Evolutionary conservation across 2,888 invertebrate species (phyloP).

Genomic region (Eurois occulta): DNA sequence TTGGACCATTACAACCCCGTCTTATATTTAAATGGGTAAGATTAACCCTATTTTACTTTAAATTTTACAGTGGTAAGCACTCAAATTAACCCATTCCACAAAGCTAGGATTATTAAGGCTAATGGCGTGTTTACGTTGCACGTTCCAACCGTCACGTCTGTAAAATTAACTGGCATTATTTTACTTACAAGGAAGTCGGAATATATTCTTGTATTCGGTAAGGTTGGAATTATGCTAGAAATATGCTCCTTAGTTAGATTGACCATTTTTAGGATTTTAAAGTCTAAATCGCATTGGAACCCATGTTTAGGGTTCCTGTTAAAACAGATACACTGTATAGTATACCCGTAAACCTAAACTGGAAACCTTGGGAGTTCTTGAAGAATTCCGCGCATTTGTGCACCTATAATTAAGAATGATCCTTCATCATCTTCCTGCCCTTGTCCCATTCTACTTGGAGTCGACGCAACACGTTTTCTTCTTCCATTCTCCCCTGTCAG

Average conservation of each 20-base stretch:
- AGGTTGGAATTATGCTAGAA: neutral
- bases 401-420: neutral
- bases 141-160: constrained; percentile 17
- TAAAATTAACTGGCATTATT: constrained; percentile 38
- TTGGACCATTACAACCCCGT: constrained; percentile 14
- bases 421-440: neutral
- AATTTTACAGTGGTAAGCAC: constrained; percentile 34
- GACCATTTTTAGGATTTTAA: neutral
- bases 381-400: neutral
- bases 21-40: constrained; percentile 41
- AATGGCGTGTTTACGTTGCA: constrained; percentile 49
- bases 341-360: no score
- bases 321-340: no score
- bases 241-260: neutral
- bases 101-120: constrained; percentile 50
- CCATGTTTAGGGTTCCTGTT: neutral
- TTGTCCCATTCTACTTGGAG: no score
- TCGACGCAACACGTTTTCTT: no score
- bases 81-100: constrained; percentile 54
- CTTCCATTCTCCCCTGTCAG: no score
- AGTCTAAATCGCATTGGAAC: neutral
- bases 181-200: neutral
- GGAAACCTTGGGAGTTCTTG: neutral
- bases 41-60: constrained; percentile 42
- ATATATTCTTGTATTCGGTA: neutral